A percentile compares a stretch with the other conserved stretches of the same genome.
Conservation (phyloP, 2,113 vertebrate species). For the Octodon degus region DNA sequence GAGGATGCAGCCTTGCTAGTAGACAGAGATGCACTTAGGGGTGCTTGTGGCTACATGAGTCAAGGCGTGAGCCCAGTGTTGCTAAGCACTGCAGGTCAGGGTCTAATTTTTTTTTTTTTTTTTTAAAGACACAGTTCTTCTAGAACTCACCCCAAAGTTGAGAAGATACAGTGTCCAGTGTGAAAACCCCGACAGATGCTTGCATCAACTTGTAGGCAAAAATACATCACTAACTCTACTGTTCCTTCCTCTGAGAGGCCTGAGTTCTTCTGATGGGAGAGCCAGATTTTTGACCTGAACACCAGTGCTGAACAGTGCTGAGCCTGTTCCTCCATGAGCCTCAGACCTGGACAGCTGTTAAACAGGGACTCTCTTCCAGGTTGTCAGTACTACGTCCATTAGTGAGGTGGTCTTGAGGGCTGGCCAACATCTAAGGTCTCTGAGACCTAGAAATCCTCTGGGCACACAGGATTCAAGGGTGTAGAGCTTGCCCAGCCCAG, state of each 20-base stretch:
- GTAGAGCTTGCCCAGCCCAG: neutral
- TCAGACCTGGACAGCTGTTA: neutral
- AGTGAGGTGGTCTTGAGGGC: neutral
- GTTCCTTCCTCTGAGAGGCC: neutral
- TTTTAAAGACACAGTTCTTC: neutral
- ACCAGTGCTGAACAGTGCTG: neutral
- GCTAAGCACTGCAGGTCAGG: neutral
- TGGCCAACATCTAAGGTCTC: fast-evolving
- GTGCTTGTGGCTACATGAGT: neutral
- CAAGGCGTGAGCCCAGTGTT: neutral
- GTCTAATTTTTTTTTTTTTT: neutral
- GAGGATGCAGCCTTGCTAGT: neutral
- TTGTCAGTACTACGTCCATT: too few relatives aligned
- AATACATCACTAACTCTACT: neutral
- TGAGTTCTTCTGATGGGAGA: neutral
- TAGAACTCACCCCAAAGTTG: neutral
- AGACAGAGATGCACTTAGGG: neutral
- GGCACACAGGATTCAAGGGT: neutral
- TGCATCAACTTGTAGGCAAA: neutral
- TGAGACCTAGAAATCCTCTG: neutral
- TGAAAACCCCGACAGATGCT: neutral
- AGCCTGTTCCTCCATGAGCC: neutral
- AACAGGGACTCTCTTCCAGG: neutral
- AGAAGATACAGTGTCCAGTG: neutral
- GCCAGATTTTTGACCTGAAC: neutral